phyloP scores from a whole-genome alignment of 2,797 vertebrate species.

The Enteromius anoplus region DNA sequence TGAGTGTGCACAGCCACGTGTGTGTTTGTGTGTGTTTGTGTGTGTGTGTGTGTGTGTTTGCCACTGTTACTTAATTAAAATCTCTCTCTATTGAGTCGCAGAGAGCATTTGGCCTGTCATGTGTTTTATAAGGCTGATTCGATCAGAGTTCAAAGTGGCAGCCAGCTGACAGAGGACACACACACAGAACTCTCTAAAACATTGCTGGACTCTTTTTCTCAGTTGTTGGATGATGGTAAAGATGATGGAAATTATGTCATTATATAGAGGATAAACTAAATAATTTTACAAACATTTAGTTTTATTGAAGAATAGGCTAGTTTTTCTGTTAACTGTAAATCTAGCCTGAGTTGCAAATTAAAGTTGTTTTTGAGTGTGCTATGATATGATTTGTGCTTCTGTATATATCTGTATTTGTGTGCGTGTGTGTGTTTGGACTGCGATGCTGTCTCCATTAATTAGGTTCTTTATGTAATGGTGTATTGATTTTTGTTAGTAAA shows the following conservation, averaged over 20 bases:
- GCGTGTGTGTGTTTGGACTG: neutral
- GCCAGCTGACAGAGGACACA: constrained; percentile 18
- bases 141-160: constrained; percentile 39
- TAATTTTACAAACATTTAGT: neutral
- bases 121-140: constrained; percentile 50
- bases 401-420: neutral
- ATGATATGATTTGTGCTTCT: constrained; percentile 28
- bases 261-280: neutral
- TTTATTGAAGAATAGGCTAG: neutral
- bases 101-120: constrained; percentile 43
- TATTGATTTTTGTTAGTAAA: constrained; percentile 61
- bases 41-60: constrained; percentile 1
- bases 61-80: constrained; percentile 55
- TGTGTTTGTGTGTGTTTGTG: constrained; percentile 34
- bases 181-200: constrained; percentile 6
- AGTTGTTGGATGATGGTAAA: neutral
- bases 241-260: constrained; percentile 8
- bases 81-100: constrained; percentile 37
- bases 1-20: constrained; percentile 29
- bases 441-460: constrained; percentile 51
- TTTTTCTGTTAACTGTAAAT: neutral
- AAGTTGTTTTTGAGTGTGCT: neutral
- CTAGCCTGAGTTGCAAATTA: neutral
- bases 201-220: constrained; percentile 16
- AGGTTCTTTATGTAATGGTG: constrained; percentile 55